phyloP scores from a whole-genome alignment of 2,113 vertebrate species.

The Chlamydotis undulata region DNA sequence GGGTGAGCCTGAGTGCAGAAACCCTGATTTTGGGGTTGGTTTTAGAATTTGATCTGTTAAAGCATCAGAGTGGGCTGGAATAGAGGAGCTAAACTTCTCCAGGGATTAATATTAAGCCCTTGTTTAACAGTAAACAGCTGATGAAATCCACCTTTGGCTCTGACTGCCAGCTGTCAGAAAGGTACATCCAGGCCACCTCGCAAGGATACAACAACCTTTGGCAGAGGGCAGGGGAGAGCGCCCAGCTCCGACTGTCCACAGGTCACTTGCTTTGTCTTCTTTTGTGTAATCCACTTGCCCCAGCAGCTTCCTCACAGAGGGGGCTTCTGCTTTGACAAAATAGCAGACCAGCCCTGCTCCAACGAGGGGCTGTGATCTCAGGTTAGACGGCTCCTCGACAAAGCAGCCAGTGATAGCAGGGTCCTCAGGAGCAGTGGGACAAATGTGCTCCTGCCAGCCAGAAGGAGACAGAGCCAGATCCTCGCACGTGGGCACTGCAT shows the following conservation, averaged over 20 bases:
- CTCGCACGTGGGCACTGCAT: rapidly evolving
- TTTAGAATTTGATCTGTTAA: conserved; percentile 11
- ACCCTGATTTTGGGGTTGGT: neutral
- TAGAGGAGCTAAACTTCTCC: neutral
- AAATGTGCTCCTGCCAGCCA: neutral
- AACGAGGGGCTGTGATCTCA: neutral
- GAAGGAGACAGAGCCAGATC: neutral
- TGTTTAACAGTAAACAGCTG: conserved; percentile 31
- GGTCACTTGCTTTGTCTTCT: neutral
- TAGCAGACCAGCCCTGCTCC: neutral
- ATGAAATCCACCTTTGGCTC: conserved; percentile 44
- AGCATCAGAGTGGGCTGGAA: neutral
- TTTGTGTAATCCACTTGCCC: neutral
- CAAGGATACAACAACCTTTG: neutral
- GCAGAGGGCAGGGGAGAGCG: neutral
- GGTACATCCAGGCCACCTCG: neutral
- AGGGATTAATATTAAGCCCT: conserved; percentile 51
- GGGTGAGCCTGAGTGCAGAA: neutral
- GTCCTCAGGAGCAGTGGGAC: neutral
- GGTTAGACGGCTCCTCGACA: neutral
- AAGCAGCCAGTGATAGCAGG: neutral
- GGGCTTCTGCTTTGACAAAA: neutral
- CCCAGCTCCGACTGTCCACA: neutral
- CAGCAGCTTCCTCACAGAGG: neutral
- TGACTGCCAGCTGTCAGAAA: conserved; percentile 14